A percentile compares a stretch with the other conserved stretches of the same genome.
These are phyloP conservation scores for Rhea pennata DNA, from an alignment of 2,113 vertebrate genomes.

Conservation along the genomic window DNA sequence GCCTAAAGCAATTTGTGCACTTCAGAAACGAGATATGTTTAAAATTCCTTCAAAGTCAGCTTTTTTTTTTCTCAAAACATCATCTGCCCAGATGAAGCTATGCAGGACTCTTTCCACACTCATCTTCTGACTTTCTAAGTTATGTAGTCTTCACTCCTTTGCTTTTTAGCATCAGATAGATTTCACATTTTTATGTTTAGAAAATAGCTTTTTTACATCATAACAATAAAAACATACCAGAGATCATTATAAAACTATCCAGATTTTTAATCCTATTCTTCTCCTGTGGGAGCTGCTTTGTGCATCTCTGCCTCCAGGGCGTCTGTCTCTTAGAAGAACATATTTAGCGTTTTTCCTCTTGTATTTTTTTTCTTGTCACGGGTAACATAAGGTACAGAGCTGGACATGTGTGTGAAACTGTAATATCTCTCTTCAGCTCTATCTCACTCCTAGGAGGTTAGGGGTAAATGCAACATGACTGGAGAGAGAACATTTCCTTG, in stretches of 20 bases:
- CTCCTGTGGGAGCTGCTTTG: slow-evolving; percentile 25
- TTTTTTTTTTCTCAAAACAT: neutral
- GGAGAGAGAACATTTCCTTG: neutral
- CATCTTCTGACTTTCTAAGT: neutral
- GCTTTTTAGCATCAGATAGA: neutral
- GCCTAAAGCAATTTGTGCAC: neutral
- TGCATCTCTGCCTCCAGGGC: slow-evolving; percentile 32
- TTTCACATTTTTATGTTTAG: neutral
- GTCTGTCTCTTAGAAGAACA: slow-evolving; percentile 24
- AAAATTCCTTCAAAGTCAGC: neutral
- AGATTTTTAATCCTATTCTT: slow-evolving; percentile 36
- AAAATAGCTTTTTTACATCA: neutral
- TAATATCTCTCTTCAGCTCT: neutral
- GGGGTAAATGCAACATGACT: neutral
- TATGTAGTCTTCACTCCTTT: neutral
- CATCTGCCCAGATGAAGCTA: neutral
- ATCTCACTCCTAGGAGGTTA: neutral
- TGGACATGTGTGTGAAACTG: neutral
- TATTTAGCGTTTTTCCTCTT: neutral
- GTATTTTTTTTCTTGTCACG: slow-evolving; percentile 7
- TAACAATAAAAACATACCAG: slow-evolving; percentile 2
- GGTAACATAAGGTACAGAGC: neutral
- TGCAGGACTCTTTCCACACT: neutral
- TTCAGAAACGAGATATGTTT: neutral
- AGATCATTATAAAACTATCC: slow-evolving; percentile 43